Conservation (phyloP, 2,888 invertebrate genomes). For the Agonum fuliginosum region DNA sequence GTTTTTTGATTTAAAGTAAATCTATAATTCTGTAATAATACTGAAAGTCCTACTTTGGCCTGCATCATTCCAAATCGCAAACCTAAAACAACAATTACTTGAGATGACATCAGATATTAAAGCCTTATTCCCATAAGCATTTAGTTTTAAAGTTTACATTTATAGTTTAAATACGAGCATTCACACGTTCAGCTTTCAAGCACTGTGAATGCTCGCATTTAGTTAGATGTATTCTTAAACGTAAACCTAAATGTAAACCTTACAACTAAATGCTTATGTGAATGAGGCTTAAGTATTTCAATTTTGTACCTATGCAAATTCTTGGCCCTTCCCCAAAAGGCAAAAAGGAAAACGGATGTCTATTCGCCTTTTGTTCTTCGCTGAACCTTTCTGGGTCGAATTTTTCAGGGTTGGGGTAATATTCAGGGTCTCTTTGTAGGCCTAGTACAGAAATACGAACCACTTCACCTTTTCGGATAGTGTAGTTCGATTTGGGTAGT, state of each 20-base stretch:
- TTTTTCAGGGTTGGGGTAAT: neutral
- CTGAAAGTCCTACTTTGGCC: conserved; percentile 17
- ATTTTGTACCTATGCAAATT: neutral
- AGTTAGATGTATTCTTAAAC: no score
- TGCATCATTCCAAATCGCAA: conserved; percentile 33
- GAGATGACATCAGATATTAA: no score
- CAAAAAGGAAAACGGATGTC: neutral
- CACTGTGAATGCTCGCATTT: no score
- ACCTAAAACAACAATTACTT: conserved; percentile 20
- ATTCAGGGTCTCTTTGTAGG: neutral
- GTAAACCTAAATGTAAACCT: no score
- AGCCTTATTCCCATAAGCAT: no score
- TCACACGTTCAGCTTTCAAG: no score
- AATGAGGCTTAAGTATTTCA: neutral
- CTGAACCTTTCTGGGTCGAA: conserved; percentile 3
- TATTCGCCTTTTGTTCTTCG: neutral
- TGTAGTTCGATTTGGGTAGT: conserved; percentile 3
- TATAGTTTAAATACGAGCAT: no score
- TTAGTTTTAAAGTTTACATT: no score
- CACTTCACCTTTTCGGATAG: neutral
- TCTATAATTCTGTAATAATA: conserved; percentile 10
- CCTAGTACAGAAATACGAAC: neutral
- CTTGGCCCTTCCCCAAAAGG: neutral
- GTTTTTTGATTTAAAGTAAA: neutral
- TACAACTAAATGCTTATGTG: no score